Conservation (phyloP, 2,888 invertebrate species). For the Ellobium chinense region DNA sequence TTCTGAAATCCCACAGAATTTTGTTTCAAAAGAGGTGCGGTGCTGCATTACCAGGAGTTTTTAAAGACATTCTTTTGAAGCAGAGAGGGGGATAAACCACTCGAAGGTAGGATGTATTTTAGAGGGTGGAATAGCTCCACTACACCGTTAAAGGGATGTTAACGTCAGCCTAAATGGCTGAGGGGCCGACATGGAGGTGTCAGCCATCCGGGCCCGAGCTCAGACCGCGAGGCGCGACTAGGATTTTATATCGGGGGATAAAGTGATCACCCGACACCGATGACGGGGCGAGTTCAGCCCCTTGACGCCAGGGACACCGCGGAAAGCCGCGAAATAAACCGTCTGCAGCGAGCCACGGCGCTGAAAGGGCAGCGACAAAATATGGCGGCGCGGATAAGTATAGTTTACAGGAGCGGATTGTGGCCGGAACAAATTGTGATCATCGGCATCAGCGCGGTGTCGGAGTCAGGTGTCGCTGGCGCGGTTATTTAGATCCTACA, state of each 20-base stretch:
- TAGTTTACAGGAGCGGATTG: neutral
- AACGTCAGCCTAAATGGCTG: neutral
- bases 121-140: too few species aligned
- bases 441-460: too few species aligned
- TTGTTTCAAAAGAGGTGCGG: too few species aligned
- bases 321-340: neutral
- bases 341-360: neutral
- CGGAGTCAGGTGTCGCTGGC: too few species aligned
- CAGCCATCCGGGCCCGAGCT: neutral
- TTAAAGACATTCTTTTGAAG: too few species aligned
- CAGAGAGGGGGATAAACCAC: too few species aligned
- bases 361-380: neutral
- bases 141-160: too few species aligned
- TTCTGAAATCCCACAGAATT: too few species aligned
- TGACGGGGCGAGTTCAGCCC: neutral
- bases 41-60: too few species aligned
- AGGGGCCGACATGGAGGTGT: constrained; percentile 2
- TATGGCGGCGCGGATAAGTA: neutral
- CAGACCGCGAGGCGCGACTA: constrained; percentile 30
- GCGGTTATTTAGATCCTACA: too few species aligned
- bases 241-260: constrained; percentile 11
- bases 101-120: too few species aligned
- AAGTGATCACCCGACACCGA: constrained; percentile 33
- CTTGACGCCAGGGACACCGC: constrained; percentile 4
- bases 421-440: neutral